A percentile compares a stretch with the other conserved stretches of the same genome.
phyloP scores from a whole-genome alignment of 2,797 vertebrate species.

The Halcyon smyrnensis region DNA sequence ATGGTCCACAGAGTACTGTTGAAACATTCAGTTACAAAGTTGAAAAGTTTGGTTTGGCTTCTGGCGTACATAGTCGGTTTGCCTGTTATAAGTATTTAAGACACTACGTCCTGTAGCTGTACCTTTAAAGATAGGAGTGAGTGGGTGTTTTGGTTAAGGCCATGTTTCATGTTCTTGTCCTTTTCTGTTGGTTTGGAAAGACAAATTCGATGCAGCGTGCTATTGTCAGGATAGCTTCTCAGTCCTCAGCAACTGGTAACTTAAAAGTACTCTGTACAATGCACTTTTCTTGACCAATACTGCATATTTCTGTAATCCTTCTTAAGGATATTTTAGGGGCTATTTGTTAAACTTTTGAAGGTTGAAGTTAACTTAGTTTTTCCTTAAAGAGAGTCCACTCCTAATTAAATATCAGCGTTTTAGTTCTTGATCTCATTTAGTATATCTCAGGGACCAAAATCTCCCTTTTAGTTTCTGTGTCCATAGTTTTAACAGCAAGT shows the following conservation, averaged over 20 bases:
- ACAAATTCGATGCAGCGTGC: not conserved
- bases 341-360: not conserved
- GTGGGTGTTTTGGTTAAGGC: not conserved
- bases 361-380: not conserved
- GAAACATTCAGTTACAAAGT: not conserved
- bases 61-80: not conserved
- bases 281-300: slow-evolving; percentile 9
- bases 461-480: not conserved
- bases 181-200: not conserved
- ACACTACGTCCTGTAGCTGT: not conserved
- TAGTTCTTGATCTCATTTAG: slow-evolving; percentile 24
- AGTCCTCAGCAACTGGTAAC: not conserved
- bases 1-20: not conserved
- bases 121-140: not conserved
- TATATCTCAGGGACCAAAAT: slow-evolving; percentile 47
- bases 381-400: slow-evolving; percentile 20
- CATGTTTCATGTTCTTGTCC: not conserved
- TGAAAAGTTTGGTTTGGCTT: not conserved
- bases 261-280: not conserved
- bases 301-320: not conserved
- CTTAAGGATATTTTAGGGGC: not conserved
- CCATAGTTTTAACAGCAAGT: not conserved
- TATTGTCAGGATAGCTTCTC: not conserved
- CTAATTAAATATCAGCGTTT: not conserved
- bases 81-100: not conserved